Percentiles rank a stretch among this genome's conserved stretches.
Conservation (phyloP, 2,888 invertebrate species). For the Oscheius sp. region DNA sequence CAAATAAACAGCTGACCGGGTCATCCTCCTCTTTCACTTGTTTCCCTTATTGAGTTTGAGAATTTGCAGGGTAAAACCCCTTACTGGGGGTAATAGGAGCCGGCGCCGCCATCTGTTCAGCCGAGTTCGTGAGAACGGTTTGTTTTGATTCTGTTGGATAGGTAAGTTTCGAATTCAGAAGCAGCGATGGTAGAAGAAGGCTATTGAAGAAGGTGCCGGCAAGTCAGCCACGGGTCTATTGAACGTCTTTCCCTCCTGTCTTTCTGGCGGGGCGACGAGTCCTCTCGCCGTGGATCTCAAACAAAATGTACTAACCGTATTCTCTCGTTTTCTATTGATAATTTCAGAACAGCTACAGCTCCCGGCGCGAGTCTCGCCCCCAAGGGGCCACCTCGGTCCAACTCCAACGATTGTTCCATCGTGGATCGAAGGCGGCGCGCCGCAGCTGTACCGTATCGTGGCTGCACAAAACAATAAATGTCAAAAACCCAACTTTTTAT, state of each 20-base stretch:
- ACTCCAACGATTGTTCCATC: slow-evolving; percentile 12
- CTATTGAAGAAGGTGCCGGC: slow-evolving; percentile 22
- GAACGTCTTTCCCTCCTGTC: slow-evolving; percentile 32
- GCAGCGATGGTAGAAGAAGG: slow-evolving; percentile 34
- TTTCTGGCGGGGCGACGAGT: slow-evolving; percentile 32
- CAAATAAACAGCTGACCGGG: slow-evolving; percentile 3
- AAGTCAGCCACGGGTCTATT: slow-evolving; percentile 19
- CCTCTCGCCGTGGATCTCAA: slow-evolving; percentile 12
- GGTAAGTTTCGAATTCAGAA: neutral
- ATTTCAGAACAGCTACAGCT: neutral
- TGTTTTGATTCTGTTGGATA: neutral
- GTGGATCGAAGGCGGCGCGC: slow-evolving; percentile 37
- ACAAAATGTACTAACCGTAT: too few species aligned
- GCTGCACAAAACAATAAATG: slow-evolving; percentile 31
- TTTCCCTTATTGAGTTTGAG: neutral
- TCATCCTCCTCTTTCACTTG: neutral
- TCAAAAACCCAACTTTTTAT: neutral
- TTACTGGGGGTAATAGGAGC: slow-evolving; percentile 23
- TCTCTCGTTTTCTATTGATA: too few species aligned
- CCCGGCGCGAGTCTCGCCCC: slow-evolving; percentile 21
- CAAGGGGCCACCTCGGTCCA: slow-evolving; percentile 12
- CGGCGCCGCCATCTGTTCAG: slow-evolving; percentile 31
- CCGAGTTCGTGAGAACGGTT: slow-evolving; percentile 7
- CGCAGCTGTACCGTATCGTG: slow-evolving; percentile 39
- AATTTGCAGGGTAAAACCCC: slow-evolving; percentile 3